These are phyloP conservation scores for Epirrhoe tristata DNA, from an alignment of 2,888 invertebrate genomes.

Conservation along the genomic window DNA sequence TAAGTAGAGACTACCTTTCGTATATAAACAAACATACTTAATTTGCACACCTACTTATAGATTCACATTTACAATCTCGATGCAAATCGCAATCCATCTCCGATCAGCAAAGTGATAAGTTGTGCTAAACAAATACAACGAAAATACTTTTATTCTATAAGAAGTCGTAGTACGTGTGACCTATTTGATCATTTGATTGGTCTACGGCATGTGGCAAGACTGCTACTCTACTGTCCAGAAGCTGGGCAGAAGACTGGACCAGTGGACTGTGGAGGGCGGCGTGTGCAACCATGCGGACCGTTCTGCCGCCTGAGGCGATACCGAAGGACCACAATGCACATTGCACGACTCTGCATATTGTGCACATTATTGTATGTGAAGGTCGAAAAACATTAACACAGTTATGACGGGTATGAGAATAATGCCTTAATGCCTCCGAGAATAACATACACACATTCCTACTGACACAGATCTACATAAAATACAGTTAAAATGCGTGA, in stretches of 20 bases:
- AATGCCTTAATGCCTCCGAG: constrained; percentile 8
- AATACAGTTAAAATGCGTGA: background rate
- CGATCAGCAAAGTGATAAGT: too few species aligned
- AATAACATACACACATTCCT: constrained; percentile 1
- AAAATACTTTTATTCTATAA: too few species aligned
- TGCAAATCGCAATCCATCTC: too few species aligned
- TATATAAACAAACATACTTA: too few species aligned
- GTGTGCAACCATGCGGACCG: constrained; percentile 46
- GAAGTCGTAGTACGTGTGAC: too few species aligned
- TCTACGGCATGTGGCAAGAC: too few species aligned
- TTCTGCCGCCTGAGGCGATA: constrained; percentile 37
- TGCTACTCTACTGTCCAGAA: background rate
- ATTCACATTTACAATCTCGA: too few species aligned
- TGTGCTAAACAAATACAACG: too few species aligned
- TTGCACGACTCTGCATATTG: constrained; percentile 40
- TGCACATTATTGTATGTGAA: constrained; percentile 36
- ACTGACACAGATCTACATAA: background rate
- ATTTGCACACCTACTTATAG: too few species aligned
- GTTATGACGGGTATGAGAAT: constrained; percentile 30
- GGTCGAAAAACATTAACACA: constrained; percentile 41
- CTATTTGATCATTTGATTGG: too few species aligned
- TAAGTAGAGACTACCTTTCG: too few species aligned
- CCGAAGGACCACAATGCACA: constrained; percentile 26
- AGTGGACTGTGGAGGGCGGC: constrained; percentile 40
- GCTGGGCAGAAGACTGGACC: constrained; percentile 32